These are phyloP conservation scores for Calidris pugnax DNA, from an alignment of 2,113 vertebrate species.

Conservation along the genomic window DNA sequence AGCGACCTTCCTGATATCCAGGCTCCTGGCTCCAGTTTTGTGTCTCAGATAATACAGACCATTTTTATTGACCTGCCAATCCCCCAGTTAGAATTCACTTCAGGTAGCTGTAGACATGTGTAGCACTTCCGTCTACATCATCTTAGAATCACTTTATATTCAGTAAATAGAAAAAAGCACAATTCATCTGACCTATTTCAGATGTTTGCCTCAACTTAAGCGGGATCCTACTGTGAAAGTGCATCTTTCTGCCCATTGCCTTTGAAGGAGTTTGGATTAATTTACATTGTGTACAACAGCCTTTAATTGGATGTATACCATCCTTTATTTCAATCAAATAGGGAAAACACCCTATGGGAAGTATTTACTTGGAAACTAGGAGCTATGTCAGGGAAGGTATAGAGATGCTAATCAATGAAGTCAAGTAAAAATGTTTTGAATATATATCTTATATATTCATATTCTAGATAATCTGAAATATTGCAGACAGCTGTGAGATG, in stretches of 20 bases:
- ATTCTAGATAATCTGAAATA: background rate
- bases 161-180: background rate
- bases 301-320: background rate
- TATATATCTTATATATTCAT: background rate
- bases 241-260: background rate
- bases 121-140: background rate
- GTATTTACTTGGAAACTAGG: background rate
- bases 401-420: background rate
- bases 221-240: background rate
- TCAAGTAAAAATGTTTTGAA: background rate
- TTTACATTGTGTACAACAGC: background rate
- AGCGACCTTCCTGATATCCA: background rate
- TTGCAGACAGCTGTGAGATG: background rate
- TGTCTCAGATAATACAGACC: fast-evolving
- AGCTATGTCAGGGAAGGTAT: background rate
- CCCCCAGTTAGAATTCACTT: background rate
- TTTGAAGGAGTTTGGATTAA: background rate
- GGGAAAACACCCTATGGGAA: background rate
- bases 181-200: background rate
- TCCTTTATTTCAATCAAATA: background rate
- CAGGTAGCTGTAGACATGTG: background rate
- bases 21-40: background rate
- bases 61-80: background rate
- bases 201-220: background rate
- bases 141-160: background rate